Conservation (phyloP, 2,888 invertebrate species). For the Glaucopsyche alexis region DNA sequence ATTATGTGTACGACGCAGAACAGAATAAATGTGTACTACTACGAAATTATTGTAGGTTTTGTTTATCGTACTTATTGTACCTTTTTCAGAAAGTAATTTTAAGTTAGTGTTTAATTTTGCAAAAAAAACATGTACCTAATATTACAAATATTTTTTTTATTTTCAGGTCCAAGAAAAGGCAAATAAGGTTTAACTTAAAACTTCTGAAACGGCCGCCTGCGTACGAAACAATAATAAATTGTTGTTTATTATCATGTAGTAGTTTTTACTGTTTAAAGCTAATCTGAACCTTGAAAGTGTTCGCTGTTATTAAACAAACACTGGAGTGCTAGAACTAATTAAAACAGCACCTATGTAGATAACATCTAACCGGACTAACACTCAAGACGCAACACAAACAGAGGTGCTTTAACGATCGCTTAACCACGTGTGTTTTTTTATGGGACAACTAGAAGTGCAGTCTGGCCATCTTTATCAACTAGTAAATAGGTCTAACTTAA, state of each 20-base stretch:
- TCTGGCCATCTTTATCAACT: neutral
- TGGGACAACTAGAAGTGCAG: neutral
- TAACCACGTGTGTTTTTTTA: slow-evolving; percentile 6
- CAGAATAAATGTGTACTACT: slow-evolving; percentile 26
- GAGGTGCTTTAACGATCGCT: slow-evolving; percentile 10
- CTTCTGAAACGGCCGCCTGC: too few relatives aligned
- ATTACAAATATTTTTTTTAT: too few relatives aligned
- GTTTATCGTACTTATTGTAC: neutral
- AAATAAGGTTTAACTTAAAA: too few relatives aligned
- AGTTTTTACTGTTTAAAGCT: neutral
- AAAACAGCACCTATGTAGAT: slow-evolving; percentile 1
- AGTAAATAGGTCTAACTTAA: neutral
- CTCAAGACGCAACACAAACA: slow-evolving; percentile 3
- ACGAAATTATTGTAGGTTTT: neutral
- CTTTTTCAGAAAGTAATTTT: too few relatives aligned
- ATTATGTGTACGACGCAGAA: slow-evolving; percentile 18
- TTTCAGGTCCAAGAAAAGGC: too few relatives aligned
- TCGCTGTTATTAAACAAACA: neutral
- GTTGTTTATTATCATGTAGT: neutral
- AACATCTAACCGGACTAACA: neutral
- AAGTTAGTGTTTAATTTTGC: too few relatives aligned
- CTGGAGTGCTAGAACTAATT: slow-evolving; percentile 11
- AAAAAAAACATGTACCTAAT: too few relatives aligned
- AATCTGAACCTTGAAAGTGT: neutral
- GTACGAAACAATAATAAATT: too few relatives aligned